Conservation (phyloP, 2,797 vertebrate species). For the Tapirus indicus region DNA sequence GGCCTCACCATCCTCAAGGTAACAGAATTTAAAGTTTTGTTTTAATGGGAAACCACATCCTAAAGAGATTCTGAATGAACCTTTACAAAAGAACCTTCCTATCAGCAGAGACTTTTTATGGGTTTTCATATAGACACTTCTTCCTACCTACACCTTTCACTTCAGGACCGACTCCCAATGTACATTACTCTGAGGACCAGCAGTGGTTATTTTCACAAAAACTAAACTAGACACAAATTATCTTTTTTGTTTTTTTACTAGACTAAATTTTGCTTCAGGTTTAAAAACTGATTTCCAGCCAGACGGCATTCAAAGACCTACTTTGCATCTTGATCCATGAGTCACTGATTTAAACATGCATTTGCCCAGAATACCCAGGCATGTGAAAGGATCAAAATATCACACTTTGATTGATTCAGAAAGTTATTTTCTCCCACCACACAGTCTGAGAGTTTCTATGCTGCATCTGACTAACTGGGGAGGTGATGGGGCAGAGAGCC, state of each 20-base stretch:
- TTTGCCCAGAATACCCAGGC: slow-evolving; percentile 94
- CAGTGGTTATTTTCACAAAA: slow-evolving; percentile 42
- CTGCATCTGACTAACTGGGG: slow-evolving; percentile 74
- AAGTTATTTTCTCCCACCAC: slow-evolving; percentile 81
- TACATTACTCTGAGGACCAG: slow-evolving; percentile 1
- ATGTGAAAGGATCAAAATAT: slow-evolving; percentile 89
- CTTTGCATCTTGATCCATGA: slow-evolving; percentile 92
- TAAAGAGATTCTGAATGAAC: background rate
- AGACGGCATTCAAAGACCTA: slow-evolving; percentile 84
- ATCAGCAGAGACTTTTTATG: background rate
- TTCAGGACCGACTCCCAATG: background rate
- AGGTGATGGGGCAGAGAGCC: accelerated
- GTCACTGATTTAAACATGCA: slow-evolving; percentile 91
- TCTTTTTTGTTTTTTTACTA: background rate
- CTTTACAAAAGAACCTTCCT: background rate
- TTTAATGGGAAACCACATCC: slow-evolving; percentile 11
- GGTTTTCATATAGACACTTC: background rate
- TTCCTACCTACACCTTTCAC: background rate
- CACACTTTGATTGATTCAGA: slow-evolving; percentile 88
- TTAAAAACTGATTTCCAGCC: slow-evolving; percentile 89
- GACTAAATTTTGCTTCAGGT: slow-evolving; percentile 85
- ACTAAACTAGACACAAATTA: slow-evolving; percentile 66
- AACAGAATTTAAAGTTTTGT: slow-evolving; percentile 1
- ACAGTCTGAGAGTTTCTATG: slow-evolving; percentile 64
- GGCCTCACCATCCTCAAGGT: background rate